Evolutionary conservation across 1,140 invertebrate genomes (phyloP).

Genomic region (Dreissena polymorpha): DNA sequence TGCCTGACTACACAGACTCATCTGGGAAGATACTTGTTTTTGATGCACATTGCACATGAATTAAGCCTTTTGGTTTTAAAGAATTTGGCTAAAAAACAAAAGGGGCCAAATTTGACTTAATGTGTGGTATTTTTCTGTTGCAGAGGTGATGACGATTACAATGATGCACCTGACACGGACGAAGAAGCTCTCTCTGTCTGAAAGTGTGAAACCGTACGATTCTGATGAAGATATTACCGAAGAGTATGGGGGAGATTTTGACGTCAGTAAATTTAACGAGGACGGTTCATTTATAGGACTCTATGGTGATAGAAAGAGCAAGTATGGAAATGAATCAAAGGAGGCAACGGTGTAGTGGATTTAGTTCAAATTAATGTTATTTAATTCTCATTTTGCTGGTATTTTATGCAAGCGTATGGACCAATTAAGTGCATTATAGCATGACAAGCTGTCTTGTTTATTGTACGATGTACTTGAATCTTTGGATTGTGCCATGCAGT

Average conservation of each 20-base stretch:
- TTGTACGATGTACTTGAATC: too few species aligned
- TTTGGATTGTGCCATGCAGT: too few species aligned
- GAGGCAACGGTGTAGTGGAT: conserved; percentile 43
- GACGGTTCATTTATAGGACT: conserved; percentile 75
- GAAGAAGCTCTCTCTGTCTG: conserved; percentile 59
- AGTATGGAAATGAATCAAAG: conserved; percentile 44
- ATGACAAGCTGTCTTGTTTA: too few species aligned
- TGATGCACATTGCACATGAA: too few species aligned
- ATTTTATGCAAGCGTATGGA: too few species aligned
- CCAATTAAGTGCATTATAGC: too few species aligned
- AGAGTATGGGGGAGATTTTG: conserved; percentile 69
- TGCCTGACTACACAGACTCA: too few species aligned
- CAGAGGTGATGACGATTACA: conserved; percentile 56
- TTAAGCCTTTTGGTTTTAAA: too few species aligned
- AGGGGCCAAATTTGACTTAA: too few species aligned
- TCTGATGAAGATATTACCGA: conserved; percentile 59
- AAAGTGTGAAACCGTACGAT: conserved; percentile 50
- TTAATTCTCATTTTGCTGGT: background rate
- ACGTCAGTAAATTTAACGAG: conserved; percentile 72
- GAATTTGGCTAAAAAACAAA: too few species aligned
- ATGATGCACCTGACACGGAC: conserved; percentile 64
- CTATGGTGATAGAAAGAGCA: conserved; percentile 68
- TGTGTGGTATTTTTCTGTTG: too few species aligned
- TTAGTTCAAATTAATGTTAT: background rate
- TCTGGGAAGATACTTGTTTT: too few species aligned